These are phyloP conservation scores for Drosophila paramelanica DNA, from an alignment of 2,888 invertebrate species.

Conservation along the genomic window DNA sequence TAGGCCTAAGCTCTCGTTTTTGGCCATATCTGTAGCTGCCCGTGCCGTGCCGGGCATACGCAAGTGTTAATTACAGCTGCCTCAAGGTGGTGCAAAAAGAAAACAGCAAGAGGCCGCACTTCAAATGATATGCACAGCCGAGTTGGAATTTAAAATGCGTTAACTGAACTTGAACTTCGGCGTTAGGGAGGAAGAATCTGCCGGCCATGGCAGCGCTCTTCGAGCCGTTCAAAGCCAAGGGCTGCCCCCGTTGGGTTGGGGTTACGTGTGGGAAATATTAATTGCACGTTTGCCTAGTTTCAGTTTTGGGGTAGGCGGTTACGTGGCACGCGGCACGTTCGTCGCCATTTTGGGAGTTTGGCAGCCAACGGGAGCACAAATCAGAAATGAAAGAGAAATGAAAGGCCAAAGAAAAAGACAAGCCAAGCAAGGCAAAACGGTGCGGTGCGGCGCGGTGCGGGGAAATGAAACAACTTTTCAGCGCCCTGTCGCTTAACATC, in stretches of 20 bases:
- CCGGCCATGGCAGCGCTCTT: background rate
- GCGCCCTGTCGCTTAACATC: constrained; percentile 46
- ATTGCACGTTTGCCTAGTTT: constrained; percentile 37
- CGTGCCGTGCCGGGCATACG: constrained; percentile 52
- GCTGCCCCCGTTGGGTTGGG: constrained; percentile 38
- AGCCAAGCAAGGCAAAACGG: constrained; percentile 3
- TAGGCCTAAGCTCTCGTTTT: constrained; percentile 14
- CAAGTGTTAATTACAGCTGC: constrained; percentile 63
- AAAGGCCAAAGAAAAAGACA: constrained; percentile 20
- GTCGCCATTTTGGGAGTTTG: constrained; percentile 54
- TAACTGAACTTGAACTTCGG: constrained; percentile 79
- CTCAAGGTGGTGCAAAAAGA: constrained; percentile 48
- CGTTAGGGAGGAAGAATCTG: constrained; percentile 24
- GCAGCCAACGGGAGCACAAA: constrained; percentile 23
- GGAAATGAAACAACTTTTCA: constrained; percentile 58
- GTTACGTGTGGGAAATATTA: constrained; percentile 65
- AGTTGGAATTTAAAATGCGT: constrained; percentile 67
- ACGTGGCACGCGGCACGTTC: constrained; percentile 68
- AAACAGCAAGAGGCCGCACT: constrained; percentile 20
- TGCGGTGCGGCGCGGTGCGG: background rate
- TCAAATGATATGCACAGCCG: constrained; percentile 49
- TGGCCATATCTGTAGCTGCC: constrained; percentile 15
- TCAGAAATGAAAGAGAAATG: constrained; percentile 71
- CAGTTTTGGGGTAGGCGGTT: constrained; percentile 20
- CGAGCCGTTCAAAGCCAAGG: constrained; percentile 54